These are phyloP conservation scores for Scolopax rusticola DNA, from an alignment of 2,797 vertebrate species.

Conservation along the genomic window DNA sequence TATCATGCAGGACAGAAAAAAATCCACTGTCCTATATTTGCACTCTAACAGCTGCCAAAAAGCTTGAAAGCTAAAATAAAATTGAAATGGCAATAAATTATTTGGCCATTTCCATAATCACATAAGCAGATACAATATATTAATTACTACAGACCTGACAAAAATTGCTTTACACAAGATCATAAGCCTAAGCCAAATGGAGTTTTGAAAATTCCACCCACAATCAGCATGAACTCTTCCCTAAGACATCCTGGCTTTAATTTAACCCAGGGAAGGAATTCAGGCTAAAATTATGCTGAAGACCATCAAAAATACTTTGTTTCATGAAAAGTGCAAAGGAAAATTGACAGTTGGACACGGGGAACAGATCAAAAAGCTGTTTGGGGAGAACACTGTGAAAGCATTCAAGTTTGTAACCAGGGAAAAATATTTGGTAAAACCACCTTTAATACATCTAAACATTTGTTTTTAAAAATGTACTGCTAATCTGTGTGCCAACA, in stretches of 20 bases:
- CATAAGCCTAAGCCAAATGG: background rate
- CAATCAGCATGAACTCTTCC: background rate
- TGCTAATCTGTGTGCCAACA: background rate
- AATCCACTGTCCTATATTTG: background rate
- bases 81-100: background rate
- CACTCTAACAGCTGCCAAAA: background rate
- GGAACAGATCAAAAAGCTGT: background rate
- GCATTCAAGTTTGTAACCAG: background rate
- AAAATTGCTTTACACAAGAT: background rate
- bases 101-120: background rate
- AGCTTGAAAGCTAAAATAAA: conserved; percentile 6
- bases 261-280: background rate
- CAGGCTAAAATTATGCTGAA: background rate
- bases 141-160: background rate
- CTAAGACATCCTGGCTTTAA: background rate
- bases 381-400: background rate
- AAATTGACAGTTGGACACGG: background rate
- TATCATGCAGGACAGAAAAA: background rate
- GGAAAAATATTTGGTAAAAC: background rate
- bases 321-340: background rate
- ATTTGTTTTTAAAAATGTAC: background rate
- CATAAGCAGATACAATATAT: background rate
- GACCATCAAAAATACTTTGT: background rate
- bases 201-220: background rate
- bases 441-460: background rate